Base-by-base conservation (phyloP, 2,797 vertebrate genomes). In the Leuciscus waleckii region DNA sequence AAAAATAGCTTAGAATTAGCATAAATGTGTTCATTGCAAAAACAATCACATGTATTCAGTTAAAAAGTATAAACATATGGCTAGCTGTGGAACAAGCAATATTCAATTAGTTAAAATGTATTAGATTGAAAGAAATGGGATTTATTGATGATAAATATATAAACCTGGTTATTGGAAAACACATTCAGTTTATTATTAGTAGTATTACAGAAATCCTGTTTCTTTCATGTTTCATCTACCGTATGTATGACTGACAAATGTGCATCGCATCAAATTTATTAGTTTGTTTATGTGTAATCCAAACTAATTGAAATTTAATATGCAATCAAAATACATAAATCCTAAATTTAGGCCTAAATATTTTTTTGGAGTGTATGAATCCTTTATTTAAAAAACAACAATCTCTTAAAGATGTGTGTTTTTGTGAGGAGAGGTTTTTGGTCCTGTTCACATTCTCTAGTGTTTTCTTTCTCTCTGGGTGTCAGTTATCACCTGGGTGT, bases 401-500 rank as follows among this genome's bases (percentile, higher is more conserved):
- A 32, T 23, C 29, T 21, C 37, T 32, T 63, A 0, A 65, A 79
- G 26, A 67, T 29, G 54, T 77, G 61, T 81, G 8, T 69, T 61
- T 7, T 78, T 81, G 67, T 88, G 58, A 82, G 37, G n/a, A 8
- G 10, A 86, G 69, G 79, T 79, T 86, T 86, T 89, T 69, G 39
- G 63, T 77, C 54, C 51, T 87, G 29, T 84, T 75, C 54, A 84
- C 73, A 67, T 39, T 85, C 63, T 74, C 49, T 7, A 32, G 61
- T 79, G 61, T 79, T 19, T 77, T 83, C 80, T 90, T 86, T 89
- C 86, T 90, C 84, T 74, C 69, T 35, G 86, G 92, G 85, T 95
- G 94, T 97, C 95, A 91, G 88, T 93, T 96, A 92, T 94, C 95
- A 91, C 84, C 70, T 89, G 92, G 90, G 92, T 94, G 90, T 95